Conservation (phyloP, 1,140 invertebrate species). For the Eueides isabella region DNA sequence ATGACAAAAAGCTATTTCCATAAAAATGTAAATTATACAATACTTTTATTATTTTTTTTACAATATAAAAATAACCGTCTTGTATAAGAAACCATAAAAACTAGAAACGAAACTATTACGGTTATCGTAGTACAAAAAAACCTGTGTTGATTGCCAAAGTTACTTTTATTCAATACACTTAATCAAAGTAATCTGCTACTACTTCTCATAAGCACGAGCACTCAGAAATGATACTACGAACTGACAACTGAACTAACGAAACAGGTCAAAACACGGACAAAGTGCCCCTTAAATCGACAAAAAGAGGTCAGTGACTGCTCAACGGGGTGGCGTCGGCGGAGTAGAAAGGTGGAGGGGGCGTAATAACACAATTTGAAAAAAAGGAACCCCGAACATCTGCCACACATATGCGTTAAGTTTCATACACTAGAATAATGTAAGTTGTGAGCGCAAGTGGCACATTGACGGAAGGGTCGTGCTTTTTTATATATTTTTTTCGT, state of each 20-base stretch:
- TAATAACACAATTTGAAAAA: slow-evolving; percentile 75
- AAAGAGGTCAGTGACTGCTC: slow-evolving; percentile 77
- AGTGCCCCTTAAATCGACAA: slow-evolving; percentile 55
- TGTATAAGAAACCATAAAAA: too few relatives aligned
- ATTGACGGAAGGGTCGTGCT: slow-evolving; percentile 45
- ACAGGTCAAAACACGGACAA: slow-evolving; percentile 72
- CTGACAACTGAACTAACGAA: slow-evolving; percentile 48
- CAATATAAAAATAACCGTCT: too few relatives aligned
- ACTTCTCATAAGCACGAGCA: slow-evolving; percentile 6
- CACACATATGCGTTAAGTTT: slow-evolving; percentile 73
- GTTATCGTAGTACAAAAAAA: too few relatives aligned
- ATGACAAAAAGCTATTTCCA: too few relatives aligned
- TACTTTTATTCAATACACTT: background rate
- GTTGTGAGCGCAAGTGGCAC: slow-evolving; percentile 60
- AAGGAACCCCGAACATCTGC: slow-evolving; percentile 77
- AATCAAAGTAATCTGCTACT: background rate
- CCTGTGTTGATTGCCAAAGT: too few relatives aligned
- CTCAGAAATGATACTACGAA: background rate
- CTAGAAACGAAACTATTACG: too few relatives aligned
- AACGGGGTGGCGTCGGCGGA: slow-evolving; percentile 58
- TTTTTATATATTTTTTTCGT: slow-evolving; percentile 75
- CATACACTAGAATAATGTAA: slow-evolving; percentile 73
- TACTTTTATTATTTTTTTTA: too few relatives aligned
- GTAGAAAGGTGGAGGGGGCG: slow-evolving; percentile 55
- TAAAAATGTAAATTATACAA: too few relatives aligned